Evolutionary conservation across 1,140 invertebrate species (phyloP), one percentile per base, ranked within the genome.

Genomic region (Drosophila takahashii): DNA sequence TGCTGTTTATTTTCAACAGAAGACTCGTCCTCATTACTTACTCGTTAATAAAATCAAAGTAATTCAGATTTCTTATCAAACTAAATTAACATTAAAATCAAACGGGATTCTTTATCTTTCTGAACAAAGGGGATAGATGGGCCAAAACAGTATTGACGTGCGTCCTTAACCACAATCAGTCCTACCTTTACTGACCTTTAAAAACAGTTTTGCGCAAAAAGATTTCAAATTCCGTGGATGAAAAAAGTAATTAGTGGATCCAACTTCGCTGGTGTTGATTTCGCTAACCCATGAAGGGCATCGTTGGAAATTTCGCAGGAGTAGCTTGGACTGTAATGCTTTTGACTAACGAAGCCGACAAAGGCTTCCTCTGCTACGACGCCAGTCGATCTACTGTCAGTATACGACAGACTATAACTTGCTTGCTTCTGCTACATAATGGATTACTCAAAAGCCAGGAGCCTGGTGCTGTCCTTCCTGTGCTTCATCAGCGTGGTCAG

Each of bases 371-470:
- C 41, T 34, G 37, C 37, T 65, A 42, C 42, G 41, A 32, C 11
- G 56, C 26, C 44, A 60, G 37, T 26, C n/a, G 27, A 58, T 57
- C 16, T 52, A 41, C 34, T 44, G 1, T 22, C 22, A 22, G 22
- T 22, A 22, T 1, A 22, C 22, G 22, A 22, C 22, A 2, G 16
- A 36, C 34, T 45, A 42, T 13, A 61, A 37, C 10, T 18, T 47
- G 34, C 59, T 39, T 67, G 45, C 66, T 22, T 41, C 22, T 53
- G 44, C 37, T 16, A 69, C 58, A 83, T 64, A 83, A 91, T 91
- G 90, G 83, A 91, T 80, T 78, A 72, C 64, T 67, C 41, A 37
- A 80, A 75, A 66, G 65, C 64, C 32, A 77, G 61, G 54, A 72
- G 56, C 59, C 65, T 91, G 42, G 66, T 76, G 29, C 50, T 90